Evolutionary conservation across 2,113 vertebrate genomes (phyloP), one percentile per base, ranked within the genome.

Genomic region (Chrysochloris asiatica): DNA sequence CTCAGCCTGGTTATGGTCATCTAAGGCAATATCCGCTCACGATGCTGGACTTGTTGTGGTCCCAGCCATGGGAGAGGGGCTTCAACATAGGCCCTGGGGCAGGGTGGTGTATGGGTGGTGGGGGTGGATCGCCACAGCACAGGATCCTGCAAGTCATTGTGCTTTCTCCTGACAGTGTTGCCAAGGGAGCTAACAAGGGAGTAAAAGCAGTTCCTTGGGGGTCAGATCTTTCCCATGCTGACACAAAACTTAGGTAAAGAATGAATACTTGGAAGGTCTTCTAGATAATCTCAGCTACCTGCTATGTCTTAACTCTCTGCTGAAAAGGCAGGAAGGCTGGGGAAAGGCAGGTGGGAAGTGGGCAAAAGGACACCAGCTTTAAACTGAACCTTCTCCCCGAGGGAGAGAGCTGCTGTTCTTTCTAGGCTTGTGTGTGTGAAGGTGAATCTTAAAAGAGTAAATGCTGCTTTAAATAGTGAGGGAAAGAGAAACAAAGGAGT

Each of bases 171-270:
- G 72, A 54, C 36, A 45, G 3, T 0, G 17, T 19, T 67, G 22
- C 47, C 1, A 12, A 59, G 83, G 19, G 19, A 73, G 47, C 43
- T 41, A 28, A 6, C 2, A 17, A 72, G 75, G 45, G n/a, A 21
- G 4, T 67, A 33, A 81, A 71, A 77, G 87, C 45, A 28, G 8
- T 77, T 59, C 82, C 73, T 24, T 48, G 67, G 38, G 33, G n/a
- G 16, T 21, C 41, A 82, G 73, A 63, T n/a, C 50, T 90, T 92
- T 33, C 59, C 69, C 45, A 24, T 48, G 67, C 52, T 83, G 83
- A 82, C 72, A 78, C 65, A 82, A 30, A 93, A 90, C 92, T 93
- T 90, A 41, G 9, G 45, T 48, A n/a, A 77, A 90, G 83, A 92
- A 84, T 67, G 75, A 93, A 30, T 77, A 73, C 71, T 22, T 28